phyloP scores from a whole-genome alignment of 2,888 invertebrate species.

The Neoaliturus tenellus region DNA sequence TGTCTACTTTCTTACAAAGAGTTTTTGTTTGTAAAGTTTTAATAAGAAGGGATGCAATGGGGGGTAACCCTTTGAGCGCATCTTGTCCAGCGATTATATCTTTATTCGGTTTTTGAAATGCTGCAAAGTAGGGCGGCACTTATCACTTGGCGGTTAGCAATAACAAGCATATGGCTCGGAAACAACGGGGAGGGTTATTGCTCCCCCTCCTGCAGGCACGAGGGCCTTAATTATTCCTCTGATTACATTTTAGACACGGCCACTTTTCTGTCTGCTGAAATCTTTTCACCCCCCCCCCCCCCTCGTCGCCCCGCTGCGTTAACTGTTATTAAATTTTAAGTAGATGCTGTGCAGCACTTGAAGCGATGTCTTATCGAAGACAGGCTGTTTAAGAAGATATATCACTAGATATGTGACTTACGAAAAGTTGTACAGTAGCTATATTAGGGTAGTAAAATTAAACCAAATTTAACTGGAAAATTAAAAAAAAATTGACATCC shows the following conservation, averaged over 20 bases:
- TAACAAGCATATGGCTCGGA: constrained; percentile 42
- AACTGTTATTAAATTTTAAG: constrained; percentile 55
- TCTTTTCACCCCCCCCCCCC: constrained; percentile 49
- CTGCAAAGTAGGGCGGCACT: constrained; percentile 48
- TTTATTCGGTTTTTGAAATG: constrained; percentile 44
- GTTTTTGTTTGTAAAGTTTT: constrained; percentile 45
- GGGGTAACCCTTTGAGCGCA: constrained; percentile 42
- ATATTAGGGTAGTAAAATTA: too few relatives aligned
- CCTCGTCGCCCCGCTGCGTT: constrained; percentile 17
- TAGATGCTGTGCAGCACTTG: constrained; percentile 39
- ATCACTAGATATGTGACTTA: too few relatives aligned
- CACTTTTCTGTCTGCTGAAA: constrained; percentile 52
- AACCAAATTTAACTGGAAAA: too few relatives aligned
- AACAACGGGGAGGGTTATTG: constrained; percentile 47
- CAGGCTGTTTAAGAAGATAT: too few relatives aligned
- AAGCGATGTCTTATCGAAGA: background rate
- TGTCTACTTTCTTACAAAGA: constrained; percentile 31
- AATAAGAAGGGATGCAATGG: constrained; percentile 39
- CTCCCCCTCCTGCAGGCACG: background rate
- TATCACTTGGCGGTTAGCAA: constrained; percentile 54
- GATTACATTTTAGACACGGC: constrained; percentile 56
- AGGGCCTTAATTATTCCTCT: constrained; percentile 52
- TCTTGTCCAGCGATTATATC: constrained; percentile 48
- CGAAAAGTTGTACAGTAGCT: too few relatives aligned
- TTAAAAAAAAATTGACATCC: too few relatives aligned